phyloP scores from a whole-genome alignment of 2,888 invertebrate species.

The Caenorhabditis auriculariae region DNA sequence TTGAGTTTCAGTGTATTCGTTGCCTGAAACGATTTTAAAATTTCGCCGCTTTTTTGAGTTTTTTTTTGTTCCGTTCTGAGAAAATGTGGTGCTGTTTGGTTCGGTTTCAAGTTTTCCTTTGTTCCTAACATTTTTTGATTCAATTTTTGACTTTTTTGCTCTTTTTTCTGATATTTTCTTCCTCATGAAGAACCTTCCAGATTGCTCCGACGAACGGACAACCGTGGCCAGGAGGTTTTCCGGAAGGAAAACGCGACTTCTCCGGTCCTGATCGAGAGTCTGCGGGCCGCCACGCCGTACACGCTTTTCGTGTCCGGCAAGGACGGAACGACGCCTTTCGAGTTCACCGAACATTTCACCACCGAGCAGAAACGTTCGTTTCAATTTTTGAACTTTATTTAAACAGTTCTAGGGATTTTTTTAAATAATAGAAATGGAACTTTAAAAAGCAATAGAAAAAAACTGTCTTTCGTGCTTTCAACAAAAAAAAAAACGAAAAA shows the following conservation, averaged over 20 bases:
- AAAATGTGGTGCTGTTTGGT: too few species aligned
- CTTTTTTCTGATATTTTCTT: constrained; percentile 5
- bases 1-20: too few species aligned
- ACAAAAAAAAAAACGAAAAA: background rate
- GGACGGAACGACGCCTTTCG: constrained; percentile 53
- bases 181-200: constrained; percentile 17
- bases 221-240: constrained; percentile 26
- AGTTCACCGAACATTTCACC: constrained; percentile 53
- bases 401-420: background rate
- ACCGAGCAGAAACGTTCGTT: constrained; percentile 51
- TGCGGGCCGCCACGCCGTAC: constrained; percentile 53
- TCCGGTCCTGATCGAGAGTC: constrained; percentile 31
- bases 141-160: background rate
- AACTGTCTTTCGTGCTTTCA: too few species aligned
- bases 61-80: too few species aligned
- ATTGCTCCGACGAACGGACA: constrained; percentile 46
- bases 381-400: background rate
- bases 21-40: too few species aligned
- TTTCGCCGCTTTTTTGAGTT: too few species aligned
- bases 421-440: background rate
- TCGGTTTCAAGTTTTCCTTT: background rate
- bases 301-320: constrained; percentile 54
- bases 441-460: too few species aligned
- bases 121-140: background rate
- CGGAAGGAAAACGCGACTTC: constrained; percentile 34